Evolutionary conservation across 2,888 invertebrate genomes (phyloP).

Genomic region (Amblyteles armatorius): DNA sequence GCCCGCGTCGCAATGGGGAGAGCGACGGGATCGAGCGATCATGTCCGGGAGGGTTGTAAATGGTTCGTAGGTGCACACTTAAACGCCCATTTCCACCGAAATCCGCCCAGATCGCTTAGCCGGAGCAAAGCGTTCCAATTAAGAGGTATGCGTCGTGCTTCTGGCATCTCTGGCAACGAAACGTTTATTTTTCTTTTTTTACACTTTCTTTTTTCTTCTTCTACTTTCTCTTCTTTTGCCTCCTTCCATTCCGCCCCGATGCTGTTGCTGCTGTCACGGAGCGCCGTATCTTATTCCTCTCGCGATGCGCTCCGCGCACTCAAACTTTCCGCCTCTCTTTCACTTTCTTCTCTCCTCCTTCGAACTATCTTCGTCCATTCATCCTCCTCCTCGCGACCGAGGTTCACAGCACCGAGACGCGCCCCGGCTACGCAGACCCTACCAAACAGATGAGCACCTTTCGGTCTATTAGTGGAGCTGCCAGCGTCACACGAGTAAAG

Average conservation of each 20-base stretch:
- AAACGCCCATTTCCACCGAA: constrained; percentile 84
- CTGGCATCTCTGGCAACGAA: constrained; percentile 78
- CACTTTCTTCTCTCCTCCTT: constrained; percentile 53
- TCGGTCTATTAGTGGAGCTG: constrained; percentile 83
- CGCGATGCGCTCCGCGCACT: constrained; percentile 28
- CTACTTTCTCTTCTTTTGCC: constrained; percentile 42
- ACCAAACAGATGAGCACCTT: constrained; percentile 80
- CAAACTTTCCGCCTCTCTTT: constrained; percentile 28
- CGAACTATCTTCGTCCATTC: constrained; percentile 52
- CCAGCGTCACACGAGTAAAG: constrained; percentile 75
- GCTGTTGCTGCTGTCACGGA: constrained; percentile 60
- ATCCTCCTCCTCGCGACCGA: constrained; percentile 53
- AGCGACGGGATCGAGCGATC: constrained; percentile 72
- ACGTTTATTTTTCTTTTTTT: constrained; percentile 67
- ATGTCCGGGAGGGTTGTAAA: constrained; percentile 78
- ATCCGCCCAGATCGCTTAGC: constrained; percentile 83
- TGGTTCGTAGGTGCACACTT: constrained; percentile 77
- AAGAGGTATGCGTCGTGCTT: constrained; percentile 83
- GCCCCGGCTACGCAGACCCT: constrained; percentile 50
- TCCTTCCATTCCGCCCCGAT: constrained; percentile 39
- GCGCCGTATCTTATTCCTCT: constrained; percentile 63
- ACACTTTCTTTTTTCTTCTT: constrained; percentile 54
- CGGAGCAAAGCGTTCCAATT: constrained; percentile 82
- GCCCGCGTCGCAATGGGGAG: constrained; percentile 51
- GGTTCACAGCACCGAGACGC: constrained; percentile 17